These are phyloP conservation scores for Siniperca obscura DNA, from an alignment of 2,797 vertebrate species.

Conservation along the genomic window DNA sequence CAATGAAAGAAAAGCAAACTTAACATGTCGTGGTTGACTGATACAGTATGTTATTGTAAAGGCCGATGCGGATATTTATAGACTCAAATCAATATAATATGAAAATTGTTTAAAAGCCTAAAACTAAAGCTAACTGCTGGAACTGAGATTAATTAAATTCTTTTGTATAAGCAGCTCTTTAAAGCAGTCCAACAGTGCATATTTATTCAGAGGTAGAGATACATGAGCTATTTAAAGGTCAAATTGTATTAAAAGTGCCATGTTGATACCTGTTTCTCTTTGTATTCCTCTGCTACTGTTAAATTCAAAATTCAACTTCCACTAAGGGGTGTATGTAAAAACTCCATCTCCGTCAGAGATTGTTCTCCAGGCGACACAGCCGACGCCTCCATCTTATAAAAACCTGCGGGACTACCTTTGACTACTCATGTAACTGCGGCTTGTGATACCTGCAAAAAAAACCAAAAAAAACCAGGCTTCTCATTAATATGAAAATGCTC, in stretches of 20 bases:
- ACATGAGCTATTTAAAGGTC: constrained; percentile 32
- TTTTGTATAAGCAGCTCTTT: constrained; percentile 14
- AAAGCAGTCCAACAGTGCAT: background rate
- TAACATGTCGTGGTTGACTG: background rate
- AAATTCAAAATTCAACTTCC: background rate
- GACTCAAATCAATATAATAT: background rate
- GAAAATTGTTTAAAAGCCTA: background rate
- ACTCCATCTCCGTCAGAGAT: background rate
- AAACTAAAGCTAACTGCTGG: background rate
- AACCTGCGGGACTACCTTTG: background rate
- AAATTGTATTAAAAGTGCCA: constrained; percentile 4
- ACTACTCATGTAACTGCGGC: background rate
- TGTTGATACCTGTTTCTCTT: background rate
- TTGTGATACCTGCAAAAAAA: background rate
- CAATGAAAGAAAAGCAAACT: background rate
- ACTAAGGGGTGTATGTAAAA: background rate
- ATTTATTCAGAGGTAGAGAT: background rate
- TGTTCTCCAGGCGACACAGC: background rate
- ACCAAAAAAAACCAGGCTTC: background rate
- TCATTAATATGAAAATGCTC: constrained; percentile 27
- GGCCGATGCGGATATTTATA: background rate
- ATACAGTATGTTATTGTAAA: background rate
- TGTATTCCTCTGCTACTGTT: background rate
- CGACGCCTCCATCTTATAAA: background rate
- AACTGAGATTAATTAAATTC: background rate